These are phyloP conservation scores for Cheilosia soror DNA, from an alignment of 2,888 invertebrate genomes.

Conservation along the genomic window DNA sequence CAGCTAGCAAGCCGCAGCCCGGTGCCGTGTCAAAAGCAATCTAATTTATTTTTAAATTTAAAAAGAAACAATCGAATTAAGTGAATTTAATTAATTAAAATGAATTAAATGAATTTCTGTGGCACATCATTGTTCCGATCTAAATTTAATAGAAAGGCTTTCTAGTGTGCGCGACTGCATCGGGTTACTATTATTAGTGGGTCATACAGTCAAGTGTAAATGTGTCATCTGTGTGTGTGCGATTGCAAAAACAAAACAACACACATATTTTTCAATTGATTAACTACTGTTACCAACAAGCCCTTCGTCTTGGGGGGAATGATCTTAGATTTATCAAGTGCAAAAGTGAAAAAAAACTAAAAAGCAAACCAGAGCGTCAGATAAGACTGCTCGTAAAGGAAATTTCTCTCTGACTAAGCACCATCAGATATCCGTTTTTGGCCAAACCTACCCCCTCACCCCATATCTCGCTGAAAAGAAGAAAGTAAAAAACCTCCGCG, in stretches of 20 bases:
- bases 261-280: slow-evolving; percentile 47
- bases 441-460: slow-evolving; percentile 4
- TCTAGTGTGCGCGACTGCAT: slow-evolving; percentile 35
- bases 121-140: slow-evolving; percentile 35
- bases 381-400: neutral
- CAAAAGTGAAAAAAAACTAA: slow-evolving; percentile 3
- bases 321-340: slow-evolving; percentile 18
- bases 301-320: slow-evolving; percentile 1
- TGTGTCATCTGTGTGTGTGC: slow-evolving; percentile 37
- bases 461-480: neutral
- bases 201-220: slow-evolving; percentile 45
- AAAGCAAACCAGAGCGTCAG: neutral
- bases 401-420: slow-evolving; percentile 22
- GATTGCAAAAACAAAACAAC: slow-evolving; percentile 4
- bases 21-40: slow-evolving; percentile 62
- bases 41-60: slow-evolving; percentile 67
- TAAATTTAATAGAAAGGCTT: slow-evolving; percentile 41
- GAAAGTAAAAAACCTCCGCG: slow-evolving; percentile 26
- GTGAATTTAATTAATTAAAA: slow-evolving; percentile 53
- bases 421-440: slow-evolving; percentile 19
- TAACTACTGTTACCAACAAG: slow-evolving; percentile 45
- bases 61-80: slow-evolving; percentile 38
- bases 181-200: slow-evolving; percentile 31
- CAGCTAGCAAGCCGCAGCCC: slow-evolving; percentile 22
- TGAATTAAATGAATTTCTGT: slow-evolving; percentile 45